Evolutionary conservation across 2,888 invertebrate genomes (phyloP), one percentile per base, ranked within the genome.

Genomic region (Nineta flava): DNA sequence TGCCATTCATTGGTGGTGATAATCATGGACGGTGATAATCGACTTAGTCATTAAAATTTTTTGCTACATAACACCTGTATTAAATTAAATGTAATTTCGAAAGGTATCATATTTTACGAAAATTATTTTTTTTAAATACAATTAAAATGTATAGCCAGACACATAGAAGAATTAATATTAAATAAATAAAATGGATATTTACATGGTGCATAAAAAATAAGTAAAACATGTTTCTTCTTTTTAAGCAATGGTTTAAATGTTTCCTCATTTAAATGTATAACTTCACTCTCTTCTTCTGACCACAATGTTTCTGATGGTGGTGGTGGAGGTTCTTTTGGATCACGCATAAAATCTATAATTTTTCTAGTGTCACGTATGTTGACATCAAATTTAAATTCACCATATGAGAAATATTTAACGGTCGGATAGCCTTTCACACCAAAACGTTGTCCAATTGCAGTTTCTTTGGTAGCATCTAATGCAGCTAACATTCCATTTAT

Each of bases 181-280:
- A 26, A 26, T 26, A 26, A 26, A 1, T 26, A 6, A 26, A 26
- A 6, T 7, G 2, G 13, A 35, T 13, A 79, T 85, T 78, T 68
- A 91, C 91, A 93, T 10, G 92, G 92, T 0, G 92, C 91, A 65
- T 92, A 92, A 67, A 92, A 93, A 82, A 92, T 90, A 51, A 91
- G 81, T 47, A 93, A 62, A 2, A 83, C 85, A 66, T 92, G 88
- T 59, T 88, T 90, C 67, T 88, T 83, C 65, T 87, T 87, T 63
- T 86, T 85, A 41, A 92, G 70, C 47, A 81, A 75, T 44, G 75
- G 64, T 57, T 82, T 80, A 67, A 90, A 91, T 52, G 69, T 78
- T 51, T 81, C 75, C 42, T 82, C 76, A 56, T 74, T 76, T 48
- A 91, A 74, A 68, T 91, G 90, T 42, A 83, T 73, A 44, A 93